phyloP scores from a whole-genome alignment of 2,797 vertebrate species.

The Esox masquinongy region DNA sequence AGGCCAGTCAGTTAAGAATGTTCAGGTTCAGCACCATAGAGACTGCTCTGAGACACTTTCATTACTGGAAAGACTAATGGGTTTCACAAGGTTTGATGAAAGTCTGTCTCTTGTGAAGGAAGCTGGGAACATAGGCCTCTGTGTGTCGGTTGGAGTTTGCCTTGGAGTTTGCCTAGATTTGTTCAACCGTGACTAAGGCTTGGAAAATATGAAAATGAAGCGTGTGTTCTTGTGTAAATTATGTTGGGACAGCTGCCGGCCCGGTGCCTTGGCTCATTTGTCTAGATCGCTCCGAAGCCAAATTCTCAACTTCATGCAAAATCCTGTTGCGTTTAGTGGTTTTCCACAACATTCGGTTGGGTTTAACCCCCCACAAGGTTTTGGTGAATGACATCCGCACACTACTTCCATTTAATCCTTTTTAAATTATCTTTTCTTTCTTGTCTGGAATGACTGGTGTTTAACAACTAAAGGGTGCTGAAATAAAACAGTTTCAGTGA shows the following conservation, averaged over 20 bases:
- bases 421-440: background rate
- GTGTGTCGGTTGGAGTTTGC: background rate
- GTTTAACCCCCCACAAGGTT: slow-evolving; percentile 11
- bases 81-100: slow-evolving; percentile 32
- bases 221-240: slow-evolving; percentile 26
- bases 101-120: slow-evolving; percentile 11
- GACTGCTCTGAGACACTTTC: slow-evolving; percentile 60
- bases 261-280: slow-evolving; percentile 24
- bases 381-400: background rate
- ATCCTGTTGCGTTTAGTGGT: slow-evolving; percentile 32
- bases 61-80: slow-evolving; percentile 63
- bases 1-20: slow-evolving; percentile 58
- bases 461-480: background rate
- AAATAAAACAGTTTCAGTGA: background rate
- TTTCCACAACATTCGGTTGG: slow-evolving; percentile 32
- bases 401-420: background rate
- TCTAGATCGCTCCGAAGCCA: slow-evolving; percentile 22
- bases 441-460: slow-evolving; percentile 4
- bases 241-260: slow-evolving; percentile 17
- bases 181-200: slow-evolving; percentile 11
- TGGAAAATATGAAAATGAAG: slow-evolving; percentile 21
- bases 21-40: slow-evolving; percentile 63
- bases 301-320: slow-evolving; percentile 21
- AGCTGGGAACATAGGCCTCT: slow-evolving; percentile 14
- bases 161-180: slow-evolving; percentile 13